Evolutionary conservation across 2,113 vertebrate genomes (phyloP), one percentile per base, ranked within the genome.

Genomic region (Misgurnus mizolepis): DNA sequence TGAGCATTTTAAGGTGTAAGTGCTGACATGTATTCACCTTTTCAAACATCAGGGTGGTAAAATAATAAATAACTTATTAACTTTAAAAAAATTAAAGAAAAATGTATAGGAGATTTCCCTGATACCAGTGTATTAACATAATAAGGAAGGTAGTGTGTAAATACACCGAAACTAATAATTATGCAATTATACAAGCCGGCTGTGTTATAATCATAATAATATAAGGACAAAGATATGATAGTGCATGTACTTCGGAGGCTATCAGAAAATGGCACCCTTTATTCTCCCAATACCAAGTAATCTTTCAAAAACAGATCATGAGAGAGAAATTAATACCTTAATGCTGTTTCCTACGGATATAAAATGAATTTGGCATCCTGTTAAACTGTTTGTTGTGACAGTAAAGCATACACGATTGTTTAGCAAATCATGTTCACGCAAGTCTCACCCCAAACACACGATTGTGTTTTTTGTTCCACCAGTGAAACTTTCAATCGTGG

Each of bases 41-140:
- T 39, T n/a, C 22, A 43, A 55, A 34, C 27, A 18, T 39, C 39
- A 58, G 61, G 6, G 9, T 22, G 71, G 71, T 27, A 14, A 64
- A 45, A 50, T 39, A 55, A 66, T 66, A 66, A 62, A 75, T 62
- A 75, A 62, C 18, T 66, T 18, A 39, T 40, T 14, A 53, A 8
- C 27, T n/a, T 50, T 50, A 49, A 39, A 17, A n/a, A 56, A 45
- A 74, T 12, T 47, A 65, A 76, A 65, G 60, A 14, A 65, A 66
- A 73, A 7, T 15, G 18, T 62, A 53, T 41, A 0, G 12, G 12
- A 45, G 60, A 49, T 49, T 12, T 58, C 22, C 56, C 58, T 50
- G 45, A 76, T 39, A 76, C 73, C 58, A 76, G 73, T 76, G 73
- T 76, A 64, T 76, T 43, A 76, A 76, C 73, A 64, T 45, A 50